These are phyloP conservation scores for Drosophila histrio DNA, from an alignment of 2,888 invertebrate genomes.

Conservation along the genomic window DNA sequence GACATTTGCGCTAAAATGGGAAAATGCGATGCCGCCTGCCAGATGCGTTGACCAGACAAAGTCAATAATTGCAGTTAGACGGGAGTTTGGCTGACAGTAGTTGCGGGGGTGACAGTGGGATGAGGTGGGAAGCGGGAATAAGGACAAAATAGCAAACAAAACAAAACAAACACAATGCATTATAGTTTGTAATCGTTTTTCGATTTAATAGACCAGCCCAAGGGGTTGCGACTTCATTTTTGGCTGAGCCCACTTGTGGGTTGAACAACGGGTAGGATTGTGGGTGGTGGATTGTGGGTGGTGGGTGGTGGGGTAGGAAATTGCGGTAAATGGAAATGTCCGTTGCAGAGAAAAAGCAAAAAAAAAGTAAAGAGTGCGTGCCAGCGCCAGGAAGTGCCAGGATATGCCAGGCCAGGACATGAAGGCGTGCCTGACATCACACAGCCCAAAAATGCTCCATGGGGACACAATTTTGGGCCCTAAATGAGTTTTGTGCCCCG, in stretches of 20 bases:
- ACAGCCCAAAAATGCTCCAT: slow-evolving; percentile 46
- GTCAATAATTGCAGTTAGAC: slow-evolving; percentile 53
- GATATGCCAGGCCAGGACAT: slow-evolving; percentile 14
- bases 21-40: slow-evolving; percentile 26
- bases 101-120: neutral
- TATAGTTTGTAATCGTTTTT: slow-evolving; percentile 80
- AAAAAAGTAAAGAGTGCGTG: slow-evolving; percentile 43
- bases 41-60: slow-evolving; percentile 59
- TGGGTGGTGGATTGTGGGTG: neutral
- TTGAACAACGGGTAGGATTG: neutral
- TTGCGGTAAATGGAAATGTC: slow-evolving; percentile 75
- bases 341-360: slow-evolving; percentile 38
- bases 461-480: slow-evolving; percentile 65
- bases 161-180: slow-evolving; percentile 60
- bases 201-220: slow-evolving; percentile 69
- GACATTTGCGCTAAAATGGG: slow-evolving; percentile 69
- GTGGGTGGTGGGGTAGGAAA: slow-evolving; percentile 36
- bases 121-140: neutral
- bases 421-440: slow-evolving; percentile 26
- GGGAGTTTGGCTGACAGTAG: neutral
- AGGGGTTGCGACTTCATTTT: slow-evolving; percentile 38
- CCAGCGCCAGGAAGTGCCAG: slow-evolving; percentile 33
- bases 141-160: slow-evolving; percentile 8
- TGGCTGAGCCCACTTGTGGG: neutral
- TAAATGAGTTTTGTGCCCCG: slow-evolving; percentile 64